Evolutionary conservation across 1,140 invertebrate genomes (phyloP).

Genomic region (Bilobella aurantiaca): DNA sequence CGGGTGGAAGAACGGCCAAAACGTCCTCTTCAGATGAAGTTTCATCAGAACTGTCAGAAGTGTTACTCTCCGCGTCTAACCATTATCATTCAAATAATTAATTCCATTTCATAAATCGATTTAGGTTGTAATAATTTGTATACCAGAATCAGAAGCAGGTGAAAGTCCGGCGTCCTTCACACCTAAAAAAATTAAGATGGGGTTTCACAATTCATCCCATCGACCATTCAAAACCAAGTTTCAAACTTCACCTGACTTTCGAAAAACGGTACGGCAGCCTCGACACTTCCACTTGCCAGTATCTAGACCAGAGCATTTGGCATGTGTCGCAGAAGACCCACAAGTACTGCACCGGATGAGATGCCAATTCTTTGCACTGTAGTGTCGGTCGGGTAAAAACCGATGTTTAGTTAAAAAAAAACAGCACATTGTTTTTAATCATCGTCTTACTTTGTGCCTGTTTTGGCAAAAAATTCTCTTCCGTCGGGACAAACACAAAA

Average conservation of each 20-base stretch:
- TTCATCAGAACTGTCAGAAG: not conserved
- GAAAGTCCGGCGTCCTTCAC: not conserved
- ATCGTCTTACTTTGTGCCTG: conserved; percentile 6
- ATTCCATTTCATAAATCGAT: too few relatives aligned
- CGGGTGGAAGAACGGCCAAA: too few relatives aligned
- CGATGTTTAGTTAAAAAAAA: conserved; percentile 21
- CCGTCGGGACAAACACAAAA: conserved; percentile 23
- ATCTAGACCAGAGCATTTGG: conserved; percentile 40
- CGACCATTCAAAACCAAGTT: not conserved
- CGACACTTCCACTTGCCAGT: conserved; percentile 13
- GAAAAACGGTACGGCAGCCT: conserved; percentile 8
- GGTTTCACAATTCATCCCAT: not conserved
- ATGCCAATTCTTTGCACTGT: conserved; percentile 42
- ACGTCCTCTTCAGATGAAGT: not conserved
- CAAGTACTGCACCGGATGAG: conserved; percentile 47
- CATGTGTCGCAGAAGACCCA: conserved; percentile 49
- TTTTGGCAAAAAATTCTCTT: conserved; percentile 14
- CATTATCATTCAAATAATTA: not conserved
- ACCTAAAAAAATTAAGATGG: not conserved
- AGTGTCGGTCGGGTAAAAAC: too few relatives aligned
- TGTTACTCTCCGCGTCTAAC: not conserved
- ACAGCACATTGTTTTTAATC: not conserved
- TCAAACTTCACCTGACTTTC: not conserved
- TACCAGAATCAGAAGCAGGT: not conserved
- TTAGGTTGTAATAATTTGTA: too few relatives aligned